These are phyloP conservation scores for Sarcophaga rosellei DNA, from an alignment of 2,888 invertebrate species.

Conservation along the genomic window DNA sequence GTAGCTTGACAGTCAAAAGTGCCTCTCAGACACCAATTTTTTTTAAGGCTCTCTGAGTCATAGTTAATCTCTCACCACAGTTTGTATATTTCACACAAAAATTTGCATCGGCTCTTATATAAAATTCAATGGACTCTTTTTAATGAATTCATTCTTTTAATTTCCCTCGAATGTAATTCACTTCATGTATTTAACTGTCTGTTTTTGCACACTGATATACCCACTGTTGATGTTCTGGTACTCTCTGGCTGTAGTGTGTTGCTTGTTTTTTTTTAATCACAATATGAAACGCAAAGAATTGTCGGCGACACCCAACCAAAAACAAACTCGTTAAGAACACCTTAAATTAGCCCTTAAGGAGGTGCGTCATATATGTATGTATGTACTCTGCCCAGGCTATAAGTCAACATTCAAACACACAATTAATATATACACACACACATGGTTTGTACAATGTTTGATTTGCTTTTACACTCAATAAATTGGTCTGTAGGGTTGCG, in stretches of 20 bases:
- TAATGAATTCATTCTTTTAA: conserved; percentile 45
- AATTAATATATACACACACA: conserved; percentile 1
- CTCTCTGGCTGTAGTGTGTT: not conserved
- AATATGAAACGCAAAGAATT: conserved; percentile 77
- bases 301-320: conserved; percentile 77
- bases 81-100: too few species aligned
- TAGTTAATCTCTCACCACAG: too few species aligned
- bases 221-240: conserved; percentile 50
- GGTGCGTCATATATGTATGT: conserved; percentile 55
- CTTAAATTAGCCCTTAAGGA: conserved; percentile 69
- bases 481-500: conserved; percentile 65
- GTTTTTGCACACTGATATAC: conserved; percentile 43
- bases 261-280: conserved; percentile 42
- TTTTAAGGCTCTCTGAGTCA: too few species aligned
- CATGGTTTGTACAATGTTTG: conserved; percentile 44
- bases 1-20: too few species aligned
- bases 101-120: too few species aligned
- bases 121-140: not conserved
- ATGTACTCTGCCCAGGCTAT: conserved; percentile 30
- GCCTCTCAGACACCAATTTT: too few species aligned
- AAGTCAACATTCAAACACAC: conserved; percentile 23
- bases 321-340: conserved; percentile 75
- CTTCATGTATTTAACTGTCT: conserved; percentile 2
- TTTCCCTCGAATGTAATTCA: not conserved
- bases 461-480: conserved; percentile 63